These are phyloP conservation scores for Cyprinus carpio DNA, from an alignment of 2,113 vertebrate species.

Conservation along the genomic window DNA sequence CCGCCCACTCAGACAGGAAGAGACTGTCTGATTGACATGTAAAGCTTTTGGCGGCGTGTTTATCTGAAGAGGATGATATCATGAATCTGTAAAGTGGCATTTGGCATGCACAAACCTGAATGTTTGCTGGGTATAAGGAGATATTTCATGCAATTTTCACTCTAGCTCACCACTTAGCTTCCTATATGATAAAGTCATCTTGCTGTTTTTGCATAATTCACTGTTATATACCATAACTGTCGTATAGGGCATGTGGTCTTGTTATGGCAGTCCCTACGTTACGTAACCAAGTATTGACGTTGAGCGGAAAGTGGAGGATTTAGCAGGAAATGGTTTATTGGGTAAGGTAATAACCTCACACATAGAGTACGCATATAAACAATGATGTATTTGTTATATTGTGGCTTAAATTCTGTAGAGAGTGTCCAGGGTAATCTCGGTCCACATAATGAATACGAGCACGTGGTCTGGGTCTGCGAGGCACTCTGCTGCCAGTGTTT, in stretches of 20 bases:
- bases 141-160: neutral
- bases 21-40: neutral
- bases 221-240: neutral
- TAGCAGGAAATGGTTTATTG: neutral
- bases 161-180: neutral
- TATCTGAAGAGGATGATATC: neutral
- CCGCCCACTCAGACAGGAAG: neutral
- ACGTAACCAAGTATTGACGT: neutral
- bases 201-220: conserved; percentile 30
- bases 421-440: neutral
- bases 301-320: conserved; percentile 2
- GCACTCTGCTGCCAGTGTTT: conserved; percentile 37
- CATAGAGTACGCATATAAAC: neutral
- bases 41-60: neutral
- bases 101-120: neutral
- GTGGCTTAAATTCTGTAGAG: conserved; percentile 25
- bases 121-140: neutral
- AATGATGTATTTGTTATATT: conserved; percentile 2
- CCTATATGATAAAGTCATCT: neutral
- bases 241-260: neutral
- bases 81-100: neutral
- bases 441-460: conserved; percentile 28
- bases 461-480: conserved; percentile 11
- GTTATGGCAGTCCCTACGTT: conserved; percentile 2
- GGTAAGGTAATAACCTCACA: neutral